phyloP scores from a whole-genome alignment of 2,113 vertebrate species.

The Ibidorhyncha struthersii region DNA sequence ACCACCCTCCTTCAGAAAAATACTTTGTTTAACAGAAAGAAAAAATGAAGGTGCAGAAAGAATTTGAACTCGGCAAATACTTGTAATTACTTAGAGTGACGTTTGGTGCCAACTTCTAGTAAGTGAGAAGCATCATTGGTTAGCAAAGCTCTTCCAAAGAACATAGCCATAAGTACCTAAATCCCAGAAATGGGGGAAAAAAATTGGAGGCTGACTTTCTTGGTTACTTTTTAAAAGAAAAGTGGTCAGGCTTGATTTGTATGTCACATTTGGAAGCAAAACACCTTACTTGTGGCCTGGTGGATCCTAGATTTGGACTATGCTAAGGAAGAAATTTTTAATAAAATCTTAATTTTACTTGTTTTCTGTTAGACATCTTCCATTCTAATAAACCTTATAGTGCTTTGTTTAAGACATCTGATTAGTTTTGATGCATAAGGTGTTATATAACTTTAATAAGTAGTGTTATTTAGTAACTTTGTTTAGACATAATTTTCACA shows the following conservation, averaged over 20 bases:
- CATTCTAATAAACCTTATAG: background rate
- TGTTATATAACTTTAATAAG: background rate
- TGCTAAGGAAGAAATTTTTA: background rate
- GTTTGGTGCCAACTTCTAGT: background rate
- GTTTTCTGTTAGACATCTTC: background rate
- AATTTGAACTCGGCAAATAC: background rate
- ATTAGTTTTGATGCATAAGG: background rate
- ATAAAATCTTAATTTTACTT: background rate
- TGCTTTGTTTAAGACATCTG: background rate
- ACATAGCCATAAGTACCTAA: rapidly evolving
- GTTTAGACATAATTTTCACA: background rate
- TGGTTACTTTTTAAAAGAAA: background rate
- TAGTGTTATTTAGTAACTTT: background rate
- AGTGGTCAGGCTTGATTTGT: background rate
- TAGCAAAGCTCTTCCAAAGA: background rate
- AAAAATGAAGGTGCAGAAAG: background rate
- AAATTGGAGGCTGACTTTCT: background rate
- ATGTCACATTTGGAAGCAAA: background rate
- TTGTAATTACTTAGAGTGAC: background rate
- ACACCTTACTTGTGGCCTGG: background rate
- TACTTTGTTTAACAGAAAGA: background rate
- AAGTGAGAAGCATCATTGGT: background rate
- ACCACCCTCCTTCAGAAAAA: background rate
- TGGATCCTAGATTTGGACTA: background rate
- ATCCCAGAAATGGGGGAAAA: background rate